Percentiles rank a stretch among this genome's conserved stretches.
Conservation (phyloP, 2,888 invertebrate genomes). For the Pantelozetes paolii region DNA sequence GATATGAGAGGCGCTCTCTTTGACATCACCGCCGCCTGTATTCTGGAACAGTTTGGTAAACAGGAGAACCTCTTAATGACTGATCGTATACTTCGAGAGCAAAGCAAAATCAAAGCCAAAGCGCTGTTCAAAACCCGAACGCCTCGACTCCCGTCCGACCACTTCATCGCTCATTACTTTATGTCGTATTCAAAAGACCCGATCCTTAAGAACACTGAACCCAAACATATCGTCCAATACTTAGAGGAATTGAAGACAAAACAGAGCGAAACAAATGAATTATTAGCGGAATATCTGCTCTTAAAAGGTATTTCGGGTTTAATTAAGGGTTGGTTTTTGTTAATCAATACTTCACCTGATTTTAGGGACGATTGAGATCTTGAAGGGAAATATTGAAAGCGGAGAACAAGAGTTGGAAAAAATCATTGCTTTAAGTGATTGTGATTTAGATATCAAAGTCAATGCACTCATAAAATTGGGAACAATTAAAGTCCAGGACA, state of each 20-base stretch:
- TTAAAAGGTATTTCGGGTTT: constrained; percentile 54
- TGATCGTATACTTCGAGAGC: constrained; percentile 78
- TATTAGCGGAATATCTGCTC: constrained; percentile 54
- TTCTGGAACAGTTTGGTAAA: constrained; percentile 81
- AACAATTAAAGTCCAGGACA: constrained; percentile 59
- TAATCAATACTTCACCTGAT: constrained; percentile 45
- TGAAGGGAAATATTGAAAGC: constrained; percentile 41
- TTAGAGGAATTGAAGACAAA: constrained; percentile 53
- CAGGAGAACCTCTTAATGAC: constrained; percentile 73
- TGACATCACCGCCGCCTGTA: constrained; percentile 87
- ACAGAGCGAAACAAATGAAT: constrained; percentile 52
- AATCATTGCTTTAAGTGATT: not conserved
- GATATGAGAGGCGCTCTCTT: constrained; percentile 58
- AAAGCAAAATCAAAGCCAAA: constrained; percentile 55
- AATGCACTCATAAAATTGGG: constrained; percentile 86
- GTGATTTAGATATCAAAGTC: constrained; percentile 54
- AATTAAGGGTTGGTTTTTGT: constrained; percentile 57
- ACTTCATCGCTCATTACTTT: constrained; percentile 81
- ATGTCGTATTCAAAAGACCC: constrained; percentile 72
- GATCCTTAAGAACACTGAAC: constrained; percentile 47
- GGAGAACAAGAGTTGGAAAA: constrained; percentile 32
- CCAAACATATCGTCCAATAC: constrained; percentile 61
- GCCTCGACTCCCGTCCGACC: constrained; percentile 74
- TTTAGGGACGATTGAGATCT: constrained; percentile 42
- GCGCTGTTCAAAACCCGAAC: constrained; percentile 51